Base-by-base conservation (phyloP, 2,113 vertebrate species). In the Daubentonia madagascariensis region DNA sequence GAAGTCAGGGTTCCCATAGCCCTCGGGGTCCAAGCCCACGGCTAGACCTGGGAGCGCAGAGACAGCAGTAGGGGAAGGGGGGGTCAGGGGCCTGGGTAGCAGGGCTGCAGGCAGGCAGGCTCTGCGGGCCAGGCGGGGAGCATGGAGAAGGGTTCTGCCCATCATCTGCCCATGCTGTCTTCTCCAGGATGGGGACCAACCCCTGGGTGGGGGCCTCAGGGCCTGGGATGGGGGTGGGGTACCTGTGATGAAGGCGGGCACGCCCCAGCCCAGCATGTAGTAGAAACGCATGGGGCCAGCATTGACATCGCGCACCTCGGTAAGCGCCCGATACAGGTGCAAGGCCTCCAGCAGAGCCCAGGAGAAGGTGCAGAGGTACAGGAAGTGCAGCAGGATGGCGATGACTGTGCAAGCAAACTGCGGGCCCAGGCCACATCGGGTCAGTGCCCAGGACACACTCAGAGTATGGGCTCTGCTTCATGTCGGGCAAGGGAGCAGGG, bases 271-370 rank as follows among this genome's bases (percentile, higher is more conserved):
- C 85, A 99, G 99, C 96, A 99, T 98, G 94, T 99, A 99, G 99
- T 99, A 99, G 98, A 99, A 99, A 65, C 99, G 99, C 99, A 99
- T 99, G 94, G 99, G 99, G 61, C 99, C 99, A 0, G 99, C 99
- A 96, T 99, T 99, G 92, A 99, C 99, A 59, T 99, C 99, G 10
- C 99, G 99, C 68, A 99, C 99, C 97, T 99, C 99, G 0, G 98
- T 99, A 96, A 99, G 98, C 73, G 99, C 99, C 85, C 99, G 99
- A 98, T 99, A 99, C 17, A 99, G 98, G 84, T 99, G 99, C 94
- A 99, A 98, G 2, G 99, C 99, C 97, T 99, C 99, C 97, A 99
- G 98, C 97, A 99, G 99, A 10, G 99, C 99, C 99, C 99, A 99
- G 93, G 99, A 99, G 96, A 99, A 99, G 4, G 99, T 98, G 97